Evolutionary conservation across 2,113 vertebrate species (phyloP).

Genomic region (Planiliza haematocheilus): DNA sequence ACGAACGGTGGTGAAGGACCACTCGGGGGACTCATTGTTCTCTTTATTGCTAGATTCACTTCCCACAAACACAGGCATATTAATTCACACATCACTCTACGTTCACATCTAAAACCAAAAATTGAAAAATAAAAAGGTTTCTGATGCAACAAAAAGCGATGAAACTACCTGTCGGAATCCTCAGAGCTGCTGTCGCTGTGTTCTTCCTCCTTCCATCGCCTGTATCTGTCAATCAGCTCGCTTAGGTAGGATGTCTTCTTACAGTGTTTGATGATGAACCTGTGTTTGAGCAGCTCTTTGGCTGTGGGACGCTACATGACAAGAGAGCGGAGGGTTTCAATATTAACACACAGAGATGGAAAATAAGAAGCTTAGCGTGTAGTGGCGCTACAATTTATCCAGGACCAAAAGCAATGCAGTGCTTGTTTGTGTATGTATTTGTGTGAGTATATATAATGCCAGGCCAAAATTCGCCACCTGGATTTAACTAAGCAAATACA

Average conservation of each 20-base stretch:
- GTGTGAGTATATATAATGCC: too few relatives aligned
- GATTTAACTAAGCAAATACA: too few relatives aligned
- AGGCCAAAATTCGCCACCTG: too few relatives aligned
- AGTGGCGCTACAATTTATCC: too few relatives aligned
- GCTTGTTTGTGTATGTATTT: too few relatives aligned
- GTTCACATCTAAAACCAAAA: not conserved
- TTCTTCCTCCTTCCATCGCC: constrained; percentile 94
- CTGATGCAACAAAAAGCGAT: rapidly evolving
- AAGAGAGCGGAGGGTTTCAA: not conserved
- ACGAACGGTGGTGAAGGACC: constrained; percentile 95
- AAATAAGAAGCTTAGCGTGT: too few relatives aligned
- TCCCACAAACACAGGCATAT: constrained; percentile 19
- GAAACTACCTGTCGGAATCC: constrained; percentile 90
- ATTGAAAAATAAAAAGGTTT: not conserved
- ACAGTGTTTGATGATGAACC: constrained; percentile 93
- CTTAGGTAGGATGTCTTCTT: constrained; percentile 98
- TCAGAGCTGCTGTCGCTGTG: constrained; percentile 95
- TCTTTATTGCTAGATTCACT: constrained; percentile 93
- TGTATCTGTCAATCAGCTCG: constrained; percentile 94
- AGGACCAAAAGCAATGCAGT: too few relatives aligned
- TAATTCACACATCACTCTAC: not conserved
- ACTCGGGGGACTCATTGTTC: constrained; percentile 86
- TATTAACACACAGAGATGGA: too few relatives aligned
- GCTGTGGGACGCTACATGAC: constrained; percentile 90
- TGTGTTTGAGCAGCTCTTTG: constrained; percentile 97